phyloP scores from a whole-genome alignment of 2,797 vertebrate genomes.

The Tragopan temminckii region DNA sequence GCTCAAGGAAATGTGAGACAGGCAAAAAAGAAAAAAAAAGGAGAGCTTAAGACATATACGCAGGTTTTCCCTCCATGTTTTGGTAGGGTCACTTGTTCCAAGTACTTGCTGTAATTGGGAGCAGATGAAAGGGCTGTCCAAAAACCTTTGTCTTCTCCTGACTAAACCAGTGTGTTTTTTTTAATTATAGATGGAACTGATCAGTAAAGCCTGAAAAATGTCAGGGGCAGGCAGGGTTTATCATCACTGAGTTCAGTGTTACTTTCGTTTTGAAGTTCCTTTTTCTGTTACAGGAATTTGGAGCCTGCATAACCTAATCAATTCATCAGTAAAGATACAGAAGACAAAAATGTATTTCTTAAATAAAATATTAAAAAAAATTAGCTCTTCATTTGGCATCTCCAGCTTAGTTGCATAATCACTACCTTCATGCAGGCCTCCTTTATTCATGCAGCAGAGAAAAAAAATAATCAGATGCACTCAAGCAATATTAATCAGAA shows the following conservation, averaged over 20 bases:
- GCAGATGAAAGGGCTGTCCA: not conserved
- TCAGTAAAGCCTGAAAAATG: too few species aligned
- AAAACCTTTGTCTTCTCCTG: not conserved
- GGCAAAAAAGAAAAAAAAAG: not conserved
- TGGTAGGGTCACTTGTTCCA: not conserved
- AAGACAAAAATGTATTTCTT: not conserved
- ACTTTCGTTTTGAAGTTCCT: conserved; percentile 16
- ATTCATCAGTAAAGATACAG: conserved; percentile 9
- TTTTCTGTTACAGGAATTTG: conserved; percentile 17
- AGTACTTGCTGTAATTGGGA: not conserved
- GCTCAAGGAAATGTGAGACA: not conserved
- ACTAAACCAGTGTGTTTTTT: conserved; percentile 8
- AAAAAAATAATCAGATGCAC: not conserved
- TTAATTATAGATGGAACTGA: too few species aligned
- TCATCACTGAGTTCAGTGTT: not conserved
- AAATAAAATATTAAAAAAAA: not conserved
- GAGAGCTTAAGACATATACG: not conserved
- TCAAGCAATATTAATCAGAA: not conserved
- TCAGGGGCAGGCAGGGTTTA: too few species aligned
- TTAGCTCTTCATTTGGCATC: not conserved
- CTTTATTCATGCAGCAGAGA: not conserved
- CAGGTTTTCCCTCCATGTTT: not conserved
- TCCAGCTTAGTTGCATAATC: not conserved
- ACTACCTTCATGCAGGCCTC: not conserved
- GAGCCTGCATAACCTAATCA: conserved; percentile 18